Evolutionary conservation across 2,113 vertebrate genomes (phyloP).

Genomic region (Sigmodon hispidus): DNA sequence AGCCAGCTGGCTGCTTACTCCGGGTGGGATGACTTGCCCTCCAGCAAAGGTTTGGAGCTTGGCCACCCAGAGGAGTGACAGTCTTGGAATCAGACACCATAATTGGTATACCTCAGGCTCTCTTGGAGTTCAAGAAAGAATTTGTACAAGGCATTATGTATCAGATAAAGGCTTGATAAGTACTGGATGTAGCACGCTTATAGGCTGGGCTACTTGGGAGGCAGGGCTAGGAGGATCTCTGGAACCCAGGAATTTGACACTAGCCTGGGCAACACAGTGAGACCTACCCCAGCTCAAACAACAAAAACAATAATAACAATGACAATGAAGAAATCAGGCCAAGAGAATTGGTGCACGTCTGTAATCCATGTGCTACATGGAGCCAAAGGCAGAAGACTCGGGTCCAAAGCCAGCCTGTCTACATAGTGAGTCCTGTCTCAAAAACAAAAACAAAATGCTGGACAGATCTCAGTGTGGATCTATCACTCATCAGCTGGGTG

Average conservation of each 20-base stretch:
- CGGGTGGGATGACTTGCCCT: slow-evolving; percentile 49
- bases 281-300: background rate
- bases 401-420: background rate
- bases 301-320: background rate
- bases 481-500: background rate
- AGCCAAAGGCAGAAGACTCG: background rate
- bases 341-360: background rate
- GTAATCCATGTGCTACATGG: background rate
- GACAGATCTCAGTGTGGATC: slow-evolving; percentile 23
- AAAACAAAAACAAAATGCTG: background rate
- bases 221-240: background rate
- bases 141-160: slow-evolving; percentile 23
- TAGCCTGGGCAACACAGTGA: background rate
- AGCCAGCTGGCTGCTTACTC: slow-evolving; percentile 29
- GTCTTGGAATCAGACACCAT: slow-evolving; percentile 57
- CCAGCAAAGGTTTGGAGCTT: slow-evolving; percentile 37
- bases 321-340: background rate
- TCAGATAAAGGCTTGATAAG: slow-evolving; percentile 28
- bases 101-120: slow-evolving; percentile 26
- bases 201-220: background rate
- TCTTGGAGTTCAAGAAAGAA: slow-evolving; percentile 28
- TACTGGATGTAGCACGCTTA: background rate
- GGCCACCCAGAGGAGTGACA: slow-evolving; percentile 3
- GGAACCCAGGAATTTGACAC: background rate
- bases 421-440: background rate